These are phyloP conservation scores for Podotricha telesiphe DNA, from an alignment of 2,888 invertebrate species.

Conservation along the genomic window DNA sequence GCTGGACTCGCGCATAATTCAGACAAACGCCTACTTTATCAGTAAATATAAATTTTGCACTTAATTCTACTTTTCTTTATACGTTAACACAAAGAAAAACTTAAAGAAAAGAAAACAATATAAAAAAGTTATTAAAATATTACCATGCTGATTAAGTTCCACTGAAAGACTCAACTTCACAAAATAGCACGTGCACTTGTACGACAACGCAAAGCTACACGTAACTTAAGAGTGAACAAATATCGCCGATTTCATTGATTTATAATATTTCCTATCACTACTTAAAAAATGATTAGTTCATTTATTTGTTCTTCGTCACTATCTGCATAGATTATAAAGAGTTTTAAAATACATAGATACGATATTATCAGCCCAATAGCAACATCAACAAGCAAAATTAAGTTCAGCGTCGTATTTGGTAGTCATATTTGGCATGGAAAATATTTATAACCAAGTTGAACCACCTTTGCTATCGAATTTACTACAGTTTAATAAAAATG, in stretches of 20 bases:
- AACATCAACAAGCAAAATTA: conserved; percentile 1
- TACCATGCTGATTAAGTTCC: conserved; percentile 17
- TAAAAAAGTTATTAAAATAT: background rate
- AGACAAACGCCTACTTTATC: too few species aligned
- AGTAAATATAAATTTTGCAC: too few species aligned
- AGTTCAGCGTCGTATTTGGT: background rate
- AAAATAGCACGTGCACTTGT: conserved; percentile 7
- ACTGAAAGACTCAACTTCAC: conserved; percentile 1
- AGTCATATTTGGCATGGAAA: background rate
- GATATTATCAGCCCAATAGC: background rate
- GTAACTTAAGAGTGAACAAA: conserved; percentile 28
- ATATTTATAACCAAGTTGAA: background rate
- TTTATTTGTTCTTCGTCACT: conserved; percentile 22
- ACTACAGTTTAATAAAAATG: conserved; percentile 1
- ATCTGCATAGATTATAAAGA: conserved; percentile 25
- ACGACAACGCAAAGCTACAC: conserved; percentile 20
- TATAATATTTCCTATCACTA: conserved; percentile 35
- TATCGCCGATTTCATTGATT: conserved; percentile 25
- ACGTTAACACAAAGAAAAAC: background rate
- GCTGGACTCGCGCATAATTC: too few species aligned
- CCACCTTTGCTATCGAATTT: background rate
- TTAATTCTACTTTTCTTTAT: too few species aligned
- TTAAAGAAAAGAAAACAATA: background rate
- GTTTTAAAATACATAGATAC: conserved; percentile 1
- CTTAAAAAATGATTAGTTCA: conserved; percentile 19